These are phyloP conservation scores for Neoaliturus tenellus DNA, from an alignment of 2,888 invertebrate species.

Conservation along the genomic window DNA sequence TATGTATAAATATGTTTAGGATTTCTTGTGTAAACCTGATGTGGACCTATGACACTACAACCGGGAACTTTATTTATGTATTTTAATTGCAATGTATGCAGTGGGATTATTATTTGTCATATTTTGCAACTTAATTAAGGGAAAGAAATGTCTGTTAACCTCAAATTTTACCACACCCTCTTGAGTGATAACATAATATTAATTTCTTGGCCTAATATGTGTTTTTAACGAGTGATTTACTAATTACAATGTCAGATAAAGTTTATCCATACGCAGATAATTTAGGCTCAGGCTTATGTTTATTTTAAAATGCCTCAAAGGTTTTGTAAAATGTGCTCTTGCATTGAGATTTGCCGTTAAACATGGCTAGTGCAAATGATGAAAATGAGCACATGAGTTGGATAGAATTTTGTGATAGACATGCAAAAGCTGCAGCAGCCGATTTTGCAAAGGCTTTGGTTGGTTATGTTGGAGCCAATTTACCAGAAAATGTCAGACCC, in stretches of 20 bases:
- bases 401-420: slow-evolving; percentile 92
- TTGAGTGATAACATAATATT: slow-evolving; percentile 2
- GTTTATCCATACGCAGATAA: background rate
- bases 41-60: background rate
- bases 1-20: background rate
- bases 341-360: slow-evolving; percentile 32
- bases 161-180: slow-evolving; percentile 54
- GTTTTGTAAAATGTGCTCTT: slow-evolving; percentile 32
- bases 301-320: slow-evolving; percentile 7
- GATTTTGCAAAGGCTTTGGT: slow-evolving; percentile 93
- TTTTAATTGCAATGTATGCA: background rate
- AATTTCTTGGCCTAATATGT: background rate
- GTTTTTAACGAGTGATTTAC: background rate
- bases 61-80: background rate
- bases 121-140: background rate
- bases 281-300: background rate
- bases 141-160: slow-evolving; percentile 45
- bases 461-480: slow-evolving; percentile 83
- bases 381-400: slow-evolving; percentile 72
- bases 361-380: slow-evolving; percentile 62
- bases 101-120: background rate
- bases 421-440: slow-evolving; percentile 88
- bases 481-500: slow-evolving; percentile 75
- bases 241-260: background rate
- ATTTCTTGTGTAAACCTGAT: background rate